A percentile compares a stretch with the other conserved stretches of the same genome.
phyloP scores from a whole-genome alignment of 2,113 vertebrate species.

The Crypturellus undulatus region DNA sequence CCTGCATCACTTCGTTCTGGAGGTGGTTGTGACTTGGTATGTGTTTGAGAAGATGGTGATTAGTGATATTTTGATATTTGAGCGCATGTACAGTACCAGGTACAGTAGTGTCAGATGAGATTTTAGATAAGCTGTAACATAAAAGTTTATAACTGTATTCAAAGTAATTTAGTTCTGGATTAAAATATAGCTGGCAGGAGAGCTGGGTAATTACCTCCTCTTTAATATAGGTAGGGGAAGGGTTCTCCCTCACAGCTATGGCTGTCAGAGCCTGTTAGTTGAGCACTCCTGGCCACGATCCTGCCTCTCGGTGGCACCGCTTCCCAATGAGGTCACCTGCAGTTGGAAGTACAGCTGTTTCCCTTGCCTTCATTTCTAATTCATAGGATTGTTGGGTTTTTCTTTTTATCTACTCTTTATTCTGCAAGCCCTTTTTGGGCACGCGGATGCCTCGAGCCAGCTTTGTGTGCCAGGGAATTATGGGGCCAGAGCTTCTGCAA shows the following conservation, averaged over 20 bases:
- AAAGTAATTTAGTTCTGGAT: constrained; percentile 11
- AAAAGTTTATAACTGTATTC: constrained; percentile 26
- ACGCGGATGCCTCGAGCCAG: constrained; percentile 68
- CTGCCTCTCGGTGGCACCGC: neutral
- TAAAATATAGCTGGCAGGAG: constrained; percentile 48
- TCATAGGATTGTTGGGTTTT: constrained; percentile 54
- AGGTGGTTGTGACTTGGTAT: neutral
- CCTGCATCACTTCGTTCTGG: neutral
- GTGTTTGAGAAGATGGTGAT: neutral
- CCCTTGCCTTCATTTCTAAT: constrained; percentile 61
- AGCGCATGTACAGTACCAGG: neutral
- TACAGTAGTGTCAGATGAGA: neutral
- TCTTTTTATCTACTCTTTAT: constrained; percentile 56
- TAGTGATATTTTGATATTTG: neutral
- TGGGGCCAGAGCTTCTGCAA: constrained; percentile 71
- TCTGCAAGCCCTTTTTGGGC: constrained; percentile 67
- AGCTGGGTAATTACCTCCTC: constrained; percentile 41
- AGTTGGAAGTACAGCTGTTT: constrained; percentile 53
- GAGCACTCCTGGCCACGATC: constrained; percentile 16
- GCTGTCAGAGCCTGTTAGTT: constrained; percentile 44
- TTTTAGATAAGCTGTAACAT: constrained; percentile 8
- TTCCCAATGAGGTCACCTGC: constrained; percentile 57
- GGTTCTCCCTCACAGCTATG: constrained; percentile 21
- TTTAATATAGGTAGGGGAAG: neutral
- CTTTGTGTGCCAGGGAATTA: constrained; percentile 71